Evolutionary conservation across 2,113 vertebrate genomes (phyloP), one percentile per base, ranked within the genome.

Genomic region (Rhynchomys soricoides): DNA sequence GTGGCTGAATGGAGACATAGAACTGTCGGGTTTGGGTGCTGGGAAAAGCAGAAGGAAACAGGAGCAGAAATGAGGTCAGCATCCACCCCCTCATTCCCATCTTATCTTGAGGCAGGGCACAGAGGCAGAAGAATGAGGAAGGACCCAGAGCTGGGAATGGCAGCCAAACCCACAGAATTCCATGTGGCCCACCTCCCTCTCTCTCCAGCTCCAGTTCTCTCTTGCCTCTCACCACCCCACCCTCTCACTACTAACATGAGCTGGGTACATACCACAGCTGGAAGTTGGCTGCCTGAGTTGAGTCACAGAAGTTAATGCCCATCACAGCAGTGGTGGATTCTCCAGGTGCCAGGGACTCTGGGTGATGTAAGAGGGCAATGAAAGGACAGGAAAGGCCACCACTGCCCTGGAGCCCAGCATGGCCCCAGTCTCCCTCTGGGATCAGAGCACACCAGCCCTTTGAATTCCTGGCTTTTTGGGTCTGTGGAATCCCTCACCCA

Each of bases 221-320:
- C 29, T 71, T 16, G 2, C 62, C 64, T 24, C 93, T 74, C 40
- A 66, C 64, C 10, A 75, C 24, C 50, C 86, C 1, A 6, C 37
- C n/a, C 16, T 22, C n/a, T 59, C 43, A 62, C 22, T 13, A 1
- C 2, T 40, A 21, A 24, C 26, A 8, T 0, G 4, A 50, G 1
- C 5, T 0, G 1, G 83, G 29, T 0, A 73, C 99, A 98, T 97
- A 99, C 99, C 99, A 99, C 82, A 99, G 98, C 98, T 99, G 99
- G 98, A 99, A 99, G 98, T 99, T 99, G 73, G 99, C 99, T 0
- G 99, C 99, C 97, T 99, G 99, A 21, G 99, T 99, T 3, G 99
- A 99, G 97, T 99, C 99, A 1, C 99, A 99, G 98, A 99, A 99
- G 97, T 99, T 99, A 21, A 99, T 99, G 95, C 99, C 99, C 99